These are phyloP conservation scores for Dynastes maya DNA, from an alignment of 2,888 invertebrate genomes.

Conservation along the genomic window DNA sequence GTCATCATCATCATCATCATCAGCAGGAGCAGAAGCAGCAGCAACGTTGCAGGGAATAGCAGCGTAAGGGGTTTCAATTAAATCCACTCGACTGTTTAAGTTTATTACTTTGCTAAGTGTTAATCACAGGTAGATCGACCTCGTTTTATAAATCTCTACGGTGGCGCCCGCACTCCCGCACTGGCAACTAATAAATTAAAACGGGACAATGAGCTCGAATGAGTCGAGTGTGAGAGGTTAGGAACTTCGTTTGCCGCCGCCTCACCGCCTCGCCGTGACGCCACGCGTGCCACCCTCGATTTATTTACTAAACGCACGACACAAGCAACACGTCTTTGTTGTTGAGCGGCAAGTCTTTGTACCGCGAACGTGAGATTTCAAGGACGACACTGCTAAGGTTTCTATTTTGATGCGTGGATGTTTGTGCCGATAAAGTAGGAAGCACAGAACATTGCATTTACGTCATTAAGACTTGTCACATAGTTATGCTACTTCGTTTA, in stretches of 20 bases:
- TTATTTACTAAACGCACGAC: background rate
- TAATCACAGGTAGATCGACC: constrained; percentile 54
- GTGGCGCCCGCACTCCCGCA: constrained; percentile 9
- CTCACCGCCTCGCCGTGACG: background rate
- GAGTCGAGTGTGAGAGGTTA: background rate
- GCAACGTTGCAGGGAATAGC: too few relatives aligned
- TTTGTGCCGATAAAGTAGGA: too few relatives aligned
- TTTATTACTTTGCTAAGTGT: constrained; percentile 59
- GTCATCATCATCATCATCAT: constrained; percentile 33
- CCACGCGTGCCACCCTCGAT: background rate
- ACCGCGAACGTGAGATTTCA: too few relatives aligned
- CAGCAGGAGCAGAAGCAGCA: constrained; percentile 51
- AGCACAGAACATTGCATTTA: too few relatives aligned
- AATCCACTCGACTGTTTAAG: constrained; percentile 59
- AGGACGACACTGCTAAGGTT: too few relatives aligned
- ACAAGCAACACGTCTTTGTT: too few relatives aligned
- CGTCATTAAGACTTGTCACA: too few relatives aligned
- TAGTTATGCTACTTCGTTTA: too few relatives aligned
- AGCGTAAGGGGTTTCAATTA: constrained; percentile 59
- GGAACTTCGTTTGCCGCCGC: background rate
- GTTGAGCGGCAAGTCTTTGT: too few relatives aligned
- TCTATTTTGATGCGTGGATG: too few relatives aligned
- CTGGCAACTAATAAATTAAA: constrained; percentile 40
- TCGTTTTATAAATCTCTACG: constrained; percentile 35
- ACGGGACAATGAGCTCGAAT: constrained; percentile 10